These are phyloP conservation scores for Pogoniulus pusillus DNA, from an alignment of 2,797 vertebrate species.

Conservation along the genomic window DNA sequence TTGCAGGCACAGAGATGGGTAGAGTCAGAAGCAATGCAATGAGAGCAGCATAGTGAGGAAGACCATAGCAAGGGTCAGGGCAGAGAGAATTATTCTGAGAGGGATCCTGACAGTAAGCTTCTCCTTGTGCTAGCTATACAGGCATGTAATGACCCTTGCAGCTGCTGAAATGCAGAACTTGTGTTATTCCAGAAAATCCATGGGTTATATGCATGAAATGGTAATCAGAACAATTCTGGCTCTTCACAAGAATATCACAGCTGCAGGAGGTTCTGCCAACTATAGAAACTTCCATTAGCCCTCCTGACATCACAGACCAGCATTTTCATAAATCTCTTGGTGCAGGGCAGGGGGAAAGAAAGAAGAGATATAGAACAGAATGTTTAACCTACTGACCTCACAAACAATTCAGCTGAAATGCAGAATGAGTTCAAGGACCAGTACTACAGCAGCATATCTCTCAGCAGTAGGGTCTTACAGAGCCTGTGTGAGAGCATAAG, in stretches of 20 bases:
- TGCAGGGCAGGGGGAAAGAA: neutral
- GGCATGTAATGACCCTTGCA: neutral
- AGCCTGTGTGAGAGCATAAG: neutral
- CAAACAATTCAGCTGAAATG: constrained; percentile 38
- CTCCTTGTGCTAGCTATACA: neutral
- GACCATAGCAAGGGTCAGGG: neutral
- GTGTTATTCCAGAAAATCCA: neutral
- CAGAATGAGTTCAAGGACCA: neutral
- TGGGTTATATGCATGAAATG: neutral
- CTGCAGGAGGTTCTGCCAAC: constrained; percentile 38
- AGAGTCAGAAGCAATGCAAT: neutral
- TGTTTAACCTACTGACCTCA: constrained; percentile 16
- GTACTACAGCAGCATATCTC: neutral
- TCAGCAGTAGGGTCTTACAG: neutral
- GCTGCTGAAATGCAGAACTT: neutral
- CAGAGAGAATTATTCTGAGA: neutral
- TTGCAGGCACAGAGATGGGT: neutral
- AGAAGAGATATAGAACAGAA: neutral
- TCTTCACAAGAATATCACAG: constrained; percentile 25
- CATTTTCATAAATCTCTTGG: neutral
- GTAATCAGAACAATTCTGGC: constrained; percentile 1
- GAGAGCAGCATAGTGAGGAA: neutral
- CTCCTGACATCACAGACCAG: constrained; percentile 18
- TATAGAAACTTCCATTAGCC: constrained; percentile 29
- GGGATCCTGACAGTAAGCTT: neutral